These are phyloP conservation scores for Timema cristinae DNA, from an alignment of 2,888 invertebrate genomes.

Conservation along the genomic window DNA sequence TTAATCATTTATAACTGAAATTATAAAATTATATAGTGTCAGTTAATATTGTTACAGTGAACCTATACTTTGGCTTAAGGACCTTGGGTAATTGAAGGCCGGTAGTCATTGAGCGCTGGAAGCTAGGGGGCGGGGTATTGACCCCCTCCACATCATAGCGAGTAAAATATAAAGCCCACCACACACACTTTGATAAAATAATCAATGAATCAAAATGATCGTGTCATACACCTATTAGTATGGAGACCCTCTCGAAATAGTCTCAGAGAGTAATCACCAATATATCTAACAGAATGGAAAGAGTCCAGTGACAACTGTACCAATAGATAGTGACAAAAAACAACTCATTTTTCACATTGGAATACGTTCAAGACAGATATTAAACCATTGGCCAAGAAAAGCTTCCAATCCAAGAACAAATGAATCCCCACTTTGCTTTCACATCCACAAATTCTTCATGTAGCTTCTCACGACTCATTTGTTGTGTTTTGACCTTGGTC, in stretches of 20 bases:
- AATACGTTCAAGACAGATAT: conserved; percentile 36
- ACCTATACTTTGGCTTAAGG: no score
- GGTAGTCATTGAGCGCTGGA: no score
- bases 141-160: conserved; percentile 54
- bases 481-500: no score
- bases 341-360: conserved; percentile 39
- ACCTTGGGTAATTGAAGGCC: no score
- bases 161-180: conserved; percentile 60
- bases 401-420: not conserved
- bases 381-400: not conserved
- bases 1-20: no score
- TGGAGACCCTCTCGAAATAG: conserved; percentile 54
- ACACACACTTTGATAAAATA: conserved; percentile 56
- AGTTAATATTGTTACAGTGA: no score
- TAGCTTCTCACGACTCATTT: no score
- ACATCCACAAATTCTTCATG: no score
- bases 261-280: conserved; percentile 57
- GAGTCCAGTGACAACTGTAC: conserved; percentile 52
- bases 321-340: conserved; percentile 41
- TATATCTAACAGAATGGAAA: conserved; percentile 52
- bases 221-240: conserved; percentile 55
- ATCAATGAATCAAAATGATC: conserved; percentile 55
- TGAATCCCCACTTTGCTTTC: not conserved
- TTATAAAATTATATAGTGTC: no score
- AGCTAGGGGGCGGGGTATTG: conserved; percentile 24